phyloP scores from a whole-genome alignment of 2,888 invertebrate species.

The Xanthia togata region DNA sequence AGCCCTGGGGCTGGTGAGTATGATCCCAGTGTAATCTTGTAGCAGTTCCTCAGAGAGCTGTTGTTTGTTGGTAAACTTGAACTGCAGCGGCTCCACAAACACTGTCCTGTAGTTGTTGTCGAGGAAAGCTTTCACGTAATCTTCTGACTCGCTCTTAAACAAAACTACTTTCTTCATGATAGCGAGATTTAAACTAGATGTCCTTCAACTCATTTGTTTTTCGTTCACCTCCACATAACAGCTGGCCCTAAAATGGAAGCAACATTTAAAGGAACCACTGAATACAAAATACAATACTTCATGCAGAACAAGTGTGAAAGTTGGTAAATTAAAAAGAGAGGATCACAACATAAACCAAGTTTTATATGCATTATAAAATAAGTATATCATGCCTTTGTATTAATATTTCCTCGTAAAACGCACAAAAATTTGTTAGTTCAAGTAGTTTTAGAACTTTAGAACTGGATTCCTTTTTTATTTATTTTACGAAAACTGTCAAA shows the following conservation, averaged over 20 bases:
- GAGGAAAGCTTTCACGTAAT: slow-evolving; percentile 80
- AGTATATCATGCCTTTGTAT: slow-evolving; percentile 37
- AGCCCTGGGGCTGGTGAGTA: slow-evolving; percentile 84
- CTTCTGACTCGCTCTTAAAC: slow-evolving; percentile 85
- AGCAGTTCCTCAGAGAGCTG: slow-evolving; percentile 74
- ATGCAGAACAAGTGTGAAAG: slow-evolving; percentile 35
- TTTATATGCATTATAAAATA: not conserved
- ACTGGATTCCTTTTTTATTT: slow-evolving; percentile 16
- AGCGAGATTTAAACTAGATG: slow-evolving; percentile 13
- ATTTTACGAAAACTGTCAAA: slow-evolving; percentile 15
- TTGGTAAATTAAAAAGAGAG: slow-evolving; percentile 11
- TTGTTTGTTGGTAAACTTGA: slow-evolving; percentile 73
- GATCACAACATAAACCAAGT: not conserved
- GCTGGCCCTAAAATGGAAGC: slow-evolving; percentile 75
- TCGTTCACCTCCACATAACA: slow-evolving; percentile 57
- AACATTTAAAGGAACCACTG: slow-evolving; percentile 15
- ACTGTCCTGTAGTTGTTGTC: slow-evolving; percentile 77
- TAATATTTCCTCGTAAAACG: slow-evolving; percentile 5
- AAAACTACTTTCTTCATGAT: slow-evolving; percentile 85
- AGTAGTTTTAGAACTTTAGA: not conserved
- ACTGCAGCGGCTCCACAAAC: slow-evolving; percentile 86
- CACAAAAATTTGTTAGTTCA: slow-evolving; percentile 14
- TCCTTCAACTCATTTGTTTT: slow-evolving; percentile 30
- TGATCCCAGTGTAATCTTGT: slow-evolving; percentile 77
- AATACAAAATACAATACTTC: slow-evolving; percentile 31